A percentile compares a stretch with the other conserved stretches of the same genome.
phyloP scores from a whole-genome alignment of 2,113 vertebrate genomes.

The Abramis brama region DNA sequence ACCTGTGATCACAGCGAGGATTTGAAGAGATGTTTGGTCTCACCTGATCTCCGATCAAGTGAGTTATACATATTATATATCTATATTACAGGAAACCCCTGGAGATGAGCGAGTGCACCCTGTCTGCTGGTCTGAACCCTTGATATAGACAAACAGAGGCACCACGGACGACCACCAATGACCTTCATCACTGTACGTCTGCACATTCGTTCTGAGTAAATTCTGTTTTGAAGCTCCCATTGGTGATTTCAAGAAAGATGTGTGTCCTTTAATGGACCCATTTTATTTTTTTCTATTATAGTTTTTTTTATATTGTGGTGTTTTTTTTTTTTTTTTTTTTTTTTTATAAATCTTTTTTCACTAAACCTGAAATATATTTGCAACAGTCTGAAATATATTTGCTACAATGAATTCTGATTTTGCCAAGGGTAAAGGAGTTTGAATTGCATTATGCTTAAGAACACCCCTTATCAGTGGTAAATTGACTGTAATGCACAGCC shows the following conservation, averaged over 20 bases:
- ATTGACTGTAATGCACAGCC: not conserved
- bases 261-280: not conserved
- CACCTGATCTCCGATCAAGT: slow-evolving; percentile 5
- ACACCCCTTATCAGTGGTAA: not conserved
- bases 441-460: not conserved
- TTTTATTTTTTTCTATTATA: not conserved
- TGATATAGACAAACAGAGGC: slow-evolving; percentile 25
- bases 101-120: slow-evolving; percentile 37
- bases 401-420: not conserved
- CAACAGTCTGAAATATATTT: not conserved
- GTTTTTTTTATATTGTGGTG: too few species aligned
- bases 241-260: not conserved
- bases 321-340: not conserved
- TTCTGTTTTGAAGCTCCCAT: not conserved
- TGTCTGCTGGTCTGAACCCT: slow-evolving; percentile 41
- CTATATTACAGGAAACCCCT: slow-evolving; percentile 25
- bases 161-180: slow-evolving; percentile 68
- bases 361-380: not conserved
- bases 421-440: not conserved
- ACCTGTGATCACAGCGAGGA: slow-evolving; percentile 18
- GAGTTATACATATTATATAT: slow-evolving; percentile 26
- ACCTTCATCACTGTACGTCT: slow-evolving; percentile 74
- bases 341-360: not conserved
- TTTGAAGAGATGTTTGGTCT: slow-evolving; percentile 3
- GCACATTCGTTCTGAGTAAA: slow-evolving; percentile 7